phyloP scores from a whole-genome alignment of 2,113 vertebrate species.

The Oceanodroma tethys region DNA sequence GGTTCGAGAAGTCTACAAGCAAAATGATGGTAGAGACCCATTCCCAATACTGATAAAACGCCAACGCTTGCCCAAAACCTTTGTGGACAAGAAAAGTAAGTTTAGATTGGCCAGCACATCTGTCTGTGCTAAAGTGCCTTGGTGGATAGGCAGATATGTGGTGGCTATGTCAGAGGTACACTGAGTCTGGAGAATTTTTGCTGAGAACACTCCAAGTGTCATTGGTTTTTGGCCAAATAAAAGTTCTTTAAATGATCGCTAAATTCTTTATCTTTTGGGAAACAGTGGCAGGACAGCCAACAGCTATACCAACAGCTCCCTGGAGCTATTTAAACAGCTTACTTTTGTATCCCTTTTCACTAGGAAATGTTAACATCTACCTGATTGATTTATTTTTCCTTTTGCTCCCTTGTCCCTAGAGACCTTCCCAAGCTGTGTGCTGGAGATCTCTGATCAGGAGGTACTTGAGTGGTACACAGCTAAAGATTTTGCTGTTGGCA shows the following conservation, averaged over 20 bases:
- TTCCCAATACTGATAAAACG: conserved; percentile 85
- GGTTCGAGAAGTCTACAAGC: conserved; percentile 82
- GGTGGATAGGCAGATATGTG: not conserved
- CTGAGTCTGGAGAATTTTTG: not conserved
- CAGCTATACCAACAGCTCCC: not conserved
- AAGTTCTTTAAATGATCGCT: not conserved
- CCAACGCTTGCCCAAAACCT: conserved; percentile 81
- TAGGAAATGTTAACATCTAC: not conserved
- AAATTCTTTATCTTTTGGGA: not conserved
- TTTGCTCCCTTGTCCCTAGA: conserved; percentile 66
- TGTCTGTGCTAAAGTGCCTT: not conserved
- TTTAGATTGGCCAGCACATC: not conserved
- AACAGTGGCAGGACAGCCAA: not conserved
- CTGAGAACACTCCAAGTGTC: not conserved
- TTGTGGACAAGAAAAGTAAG: conserved; percentile 66
- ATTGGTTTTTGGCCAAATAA: not conserved
- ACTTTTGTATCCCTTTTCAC: not conserved
- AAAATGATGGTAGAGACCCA: conserved; percentile 84
- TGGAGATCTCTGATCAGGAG: conserved; percentile 86
- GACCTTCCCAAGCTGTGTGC: conserved; percentile 84
- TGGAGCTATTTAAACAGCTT: not conserved
- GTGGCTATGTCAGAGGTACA: not conserved
- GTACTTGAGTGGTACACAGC: conserved; percentile 88
- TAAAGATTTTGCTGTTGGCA: conserved; percentile 86
- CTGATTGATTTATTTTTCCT: not conserved